Conservation (phyloP, 2,888 invertebrate species). For the Digitonthophagus gazella region DNA sequence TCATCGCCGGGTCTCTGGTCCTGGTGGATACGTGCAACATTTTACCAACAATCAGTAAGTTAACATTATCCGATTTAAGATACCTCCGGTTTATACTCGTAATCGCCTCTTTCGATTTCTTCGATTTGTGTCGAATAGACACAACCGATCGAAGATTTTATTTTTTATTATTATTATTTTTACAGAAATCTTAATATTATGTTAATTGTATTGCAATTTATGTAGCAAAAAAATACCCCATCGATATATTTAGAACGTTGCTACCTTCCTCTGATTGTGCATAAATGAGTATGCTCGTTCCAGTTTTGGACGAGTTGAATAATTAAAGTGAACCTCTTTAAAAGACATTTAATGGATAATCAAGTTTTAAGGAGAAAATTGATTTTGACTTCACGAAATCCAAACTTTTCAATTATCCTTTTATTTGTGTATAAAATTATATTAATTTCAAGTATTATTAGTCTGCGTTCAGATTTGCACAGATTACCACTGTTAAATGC, state of each 20-base stretch:
- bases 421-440: too few relatives aligned
- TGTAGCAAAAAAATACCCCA: background rate
- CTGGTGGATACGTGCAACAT: conserved; percentile 53
- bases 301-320: background rate
- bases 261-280: background rate
- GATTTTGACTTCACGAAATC: too few relatives aligned
- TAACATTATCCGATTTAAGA: conserved; percentile 12
- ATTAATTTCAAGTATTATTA: too few relatives aligned
- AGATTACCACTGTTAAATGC: background rate
- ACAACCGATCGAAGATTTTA: too few relatives aligned
- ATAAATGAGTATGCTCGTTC: background rate
- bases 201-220: too few relatives aligned
- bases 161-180: too few relatives aligned
- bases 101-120: background rate
- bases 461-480: background rate
- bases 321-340: background rate
- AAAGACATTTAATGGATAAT: background rate
- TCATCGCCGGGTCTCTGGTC: conserved; percentile 54
- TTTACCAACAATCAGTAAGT: conserved; percentile 52
- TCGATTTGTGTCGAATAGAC: background rate
- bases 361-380: background rate
- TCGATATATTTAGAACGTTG: background rate
- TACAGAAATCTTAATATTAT: background rate
- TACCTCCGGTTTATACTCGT: background rate
- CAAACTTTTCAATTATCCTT: too few relatives aligned